phyloP scores from a whole-genome alignment of 2,797 vertebrate species.

The Melanotaenia pygmaea region DNA sequence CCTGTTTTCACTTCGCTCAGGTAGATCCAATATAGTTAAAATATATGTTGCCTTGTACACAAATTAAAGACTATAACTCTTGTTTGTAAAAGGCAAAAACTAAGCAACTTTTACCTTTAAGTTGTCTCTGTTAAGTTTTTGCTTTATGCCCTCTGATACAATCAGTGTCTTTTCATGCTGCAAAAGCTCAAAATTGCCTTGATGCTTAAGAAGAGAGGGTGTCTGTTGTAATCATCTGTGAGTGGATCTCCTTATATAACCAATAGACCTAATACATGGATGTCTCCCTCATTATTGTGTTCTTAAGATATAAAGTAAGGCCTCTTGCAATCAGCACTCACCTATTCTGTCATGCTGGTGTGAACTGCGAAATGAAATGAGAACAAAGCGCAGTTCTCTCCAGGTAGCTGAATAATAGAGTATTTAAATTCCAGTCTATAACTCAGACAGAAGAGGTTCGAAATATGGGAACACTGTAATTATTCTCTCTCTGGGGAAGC shows the following conservation, averaged over 20 bases:
- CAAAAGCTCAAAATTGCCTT: background rate
- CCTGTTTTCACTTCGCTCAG: background rate
- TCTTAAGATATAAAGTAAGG: background rate
- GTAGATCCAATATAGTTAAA: constrained; percentile 4
- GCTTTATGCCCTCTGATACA: constrained; percentile 24
- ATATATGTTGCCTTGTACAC: background rate
- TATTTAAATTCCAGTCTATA: constrained; percentile 62
- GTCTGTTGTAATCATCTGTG: background rate
- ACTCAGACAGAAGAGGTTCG: constrained; percentile 48
- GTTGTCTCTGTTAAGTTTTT: constrained; percentile 46
- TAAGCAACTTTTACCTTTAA: constrained; percentile 12
- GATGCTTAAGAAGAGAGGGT: no score
- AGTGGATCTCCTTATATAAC: background rate
- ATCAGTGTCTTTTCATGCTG: constrained; percentile 34
- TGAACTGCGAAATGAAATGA: constrained; percentile 41
- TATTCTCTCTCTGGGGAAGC: constrained; percentile 53
- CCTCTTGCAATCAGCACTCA: constrained; percentile 10
- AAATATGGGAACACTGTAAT: constrained; percentile 56
- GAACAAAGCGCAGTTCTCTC: constrained; percentile 28
- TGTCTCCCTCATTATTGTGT: constrained; percentile 12
- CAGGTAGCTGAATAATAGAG: constrained; percentile 59
- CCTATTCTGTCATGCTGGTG: constrained; percentile 13
- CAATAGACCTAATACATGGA: background rate
- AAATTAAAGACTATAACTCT: background rate
- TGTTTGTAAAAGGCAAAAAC: constrained; percentile 1